phyloP scores from a whole-genome alignment of 2,797 vertebrate species.

The Pteropus rufus region DNA sequence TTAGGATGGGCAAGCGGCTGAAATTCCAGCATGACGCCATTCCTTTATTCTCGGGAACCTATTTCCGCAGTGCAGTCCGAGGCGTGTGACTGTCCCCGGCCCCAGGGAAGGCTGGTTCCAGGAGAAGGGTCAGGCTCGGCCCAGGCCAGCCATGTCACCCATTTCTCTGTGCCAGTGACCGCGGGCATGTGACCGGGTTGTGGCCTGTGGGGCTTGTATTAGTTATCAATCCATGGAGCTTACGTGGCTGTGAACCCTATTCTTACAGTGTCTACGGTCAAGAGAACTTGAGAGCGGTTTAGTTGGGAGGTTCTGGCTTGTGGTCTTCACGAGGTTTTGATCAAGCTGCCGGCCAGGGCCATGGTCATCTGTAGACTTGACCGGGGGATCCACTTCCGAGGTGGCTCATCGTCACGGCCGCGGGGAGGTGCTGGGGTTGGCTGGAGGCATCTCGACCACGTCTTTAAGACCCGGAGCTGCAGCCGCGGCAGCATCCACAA shows the following conservation, averaged over 20 bases:
- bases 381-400: neutral
- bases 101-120: no score
- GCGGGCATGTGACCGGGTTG: no score
- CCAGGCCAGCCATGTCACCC: fast-evolving
- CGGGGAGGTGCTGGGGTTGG: neutral
- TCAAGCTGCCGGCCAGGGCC: no score
- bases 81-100: fast-evolving
- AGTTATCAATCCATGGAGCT: neutral
- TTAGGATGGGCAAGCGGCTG: neutral
- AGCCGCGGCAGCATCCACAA: fast-evolving
- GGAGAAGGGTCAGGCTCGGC: fast-evolving
- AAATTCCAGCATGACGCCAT: fast-evolving
- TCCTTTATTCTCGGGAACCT: fast-evolving
- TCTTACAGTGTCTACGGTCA: neutral
- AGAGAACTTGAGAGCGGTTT: neutral
- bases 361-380: neutral
- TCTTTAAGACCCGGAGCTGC: neutral
- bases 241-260: neutral
- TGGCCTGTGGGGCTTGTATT: neutral
- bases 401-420: neutral
- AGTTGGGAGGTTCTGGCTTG: no score
- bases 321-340: neutral
- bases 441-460: neutral
- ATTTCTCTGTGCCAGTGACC: neutral
- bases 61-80: no score